Evolutionary conservation across 2,797 vertebrate genomes (phyloP).

Genomic region (Halcyon chelicuti): DNA sequence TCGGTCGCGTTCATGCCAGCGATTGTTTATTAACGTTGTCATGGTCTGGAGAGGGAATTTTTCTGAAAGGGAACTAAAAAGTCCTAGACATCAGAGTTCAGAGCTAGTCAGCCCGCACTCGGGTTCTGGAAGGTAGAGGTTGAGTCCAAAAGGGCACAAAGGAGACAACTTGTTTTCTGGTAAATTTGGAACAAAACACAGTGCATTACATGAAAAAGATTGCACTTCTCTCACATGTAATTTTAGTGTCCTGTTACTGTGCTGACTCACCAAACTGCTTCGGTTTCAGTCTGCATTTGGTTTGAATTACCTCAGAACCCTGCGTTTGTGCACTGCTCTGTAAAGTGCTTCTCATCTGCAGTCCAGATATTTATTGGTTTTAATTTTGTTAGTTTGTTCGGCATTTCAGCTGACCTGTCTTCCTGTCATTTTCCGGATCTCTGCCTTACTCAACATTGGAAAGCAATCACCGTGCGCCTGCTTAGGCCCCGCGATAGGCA

Average conservation of each 20-base stretch:
- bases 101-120: not conserved
- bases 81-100: not conserved
- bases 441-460: constrained; percentile 19
- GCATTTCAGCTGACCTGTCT: not conserved
- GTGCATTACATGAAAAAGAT: not conserved
- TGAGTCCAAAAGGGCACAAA: not conserved
- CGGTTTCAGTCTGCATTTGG: constrained; percentile 5
- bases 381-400: not conserved
- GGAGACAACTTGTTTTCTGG: not conserved
- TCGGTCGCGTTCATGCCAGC: not conserved
- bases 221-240: not conserved
- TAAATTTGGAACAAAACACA: constrained; percentile 17
- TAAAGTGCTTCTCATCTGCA: constrained; percentile 3
- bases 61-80: constrained; percentile 48
- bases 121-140: constrained; percentile 12
- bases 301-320: constrained; percentile 43
- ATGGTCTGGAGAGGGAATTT: constrained; percentile 41
- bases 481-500: not conserved
- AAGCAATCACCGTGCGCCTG: not conserved
- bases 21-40: constrained; percentile 35
- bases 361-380: not conserved
- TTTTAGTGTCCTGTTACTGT: constrained; percentile 36
- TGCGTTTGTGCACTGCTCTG: constrained; percentile 7
- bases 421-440: constrained; percentile 18
- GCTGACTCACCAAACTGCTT: constrained; percentile 33